Percentiles rank a stretch among this genome's conserved stretches.
Conservation (phyloP, 2,113 vertebrate genomes). For the Brachionichthys hirsutus region DNA sequence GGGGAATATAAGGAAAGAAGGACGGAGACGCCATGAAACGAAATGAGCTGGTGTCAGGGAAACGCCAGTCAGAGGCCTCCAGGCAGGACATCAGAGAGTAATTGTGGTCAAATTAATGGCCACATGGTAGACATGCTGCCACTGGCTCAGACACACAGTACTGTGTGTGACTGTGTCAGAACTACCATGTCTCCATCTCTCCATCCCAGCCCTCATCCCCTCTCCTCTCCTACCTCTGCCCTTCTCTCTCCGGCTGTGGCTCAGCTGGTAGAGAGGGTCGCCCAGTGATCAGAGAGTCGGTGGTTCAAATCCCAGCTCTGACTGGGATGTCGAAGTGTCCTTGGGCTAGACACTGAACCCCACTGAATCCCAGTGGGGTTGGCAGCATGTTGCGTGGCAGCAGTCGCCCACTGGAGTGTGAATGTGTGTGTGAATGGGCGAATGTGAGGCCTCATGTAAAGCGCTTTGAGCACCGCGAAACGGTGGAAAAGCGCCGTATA, state of each 20-base stretch:
- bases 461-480: too few relatives aligned
- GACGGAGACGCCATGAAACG: slow-evolving; percentile 37
- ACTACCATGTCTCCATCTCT: slow-evolving; percentile 34
- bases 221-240: slow-evolving; percentile 40
- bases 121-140: slow-evolving; percentile 61
- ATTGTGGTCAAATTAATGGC: slow-evolving; percentile 72
- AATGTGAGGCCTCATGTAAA: too few relatives aligned
- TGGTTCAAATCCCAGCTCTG: too few relatives aligned
- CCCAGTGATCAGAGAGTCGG: too few relatives aligned
- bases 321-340: too few relatives aligned
- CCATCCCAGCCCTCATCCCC: slow-evolving; percentile 24
- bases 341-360: too few relatives aligned
- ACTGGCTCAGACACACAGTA: slow-evolving; percentile 55
- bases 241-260: slow-evolving; percentile 52
- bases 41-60: slow-evolving; percentile 51
- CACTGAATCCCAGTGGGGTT: too few relatives aligned
- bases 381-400: too few relatives aligned
- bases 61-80: slow-evolving; percentile 54
- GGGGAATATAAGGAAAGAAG: slow-evolving; percentile 7
- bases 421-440: too few relatives aligned
- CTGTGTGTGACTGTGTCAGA: slow-evolving; percentile 21
- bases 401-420: too few relatives aligned
- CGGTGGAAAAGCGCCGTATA: too few relatives aligned
- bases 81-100: slow-evolving; percentile 70
- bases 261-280: too few relatives aligned